Base-by-base conservation (phyloP, 2,113 vertebrate genomes). In the Callorhinus ursinus region DNA sequence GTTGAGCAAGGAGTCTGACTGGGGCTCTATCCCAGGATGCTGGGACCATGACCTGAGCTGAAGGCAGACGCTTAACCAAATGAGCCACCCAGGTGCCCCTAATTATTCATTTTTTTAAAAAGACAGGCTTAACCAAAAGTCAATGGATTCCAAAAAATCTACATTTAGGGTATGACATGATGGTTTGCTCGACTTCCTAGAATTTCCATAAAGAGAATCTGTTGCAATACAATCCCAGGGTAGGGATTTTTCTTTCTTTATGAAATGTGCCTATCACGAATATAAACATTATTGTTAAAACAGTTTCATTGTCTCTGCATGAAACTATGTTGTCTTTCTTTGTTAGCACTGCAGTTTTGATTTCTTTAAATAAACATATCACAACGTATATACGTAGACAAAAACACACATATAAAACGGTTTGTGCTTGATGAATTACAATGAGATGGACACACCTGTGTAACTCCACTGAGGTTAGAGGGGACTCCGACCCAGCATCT, bases 291-390 rank as follows among this genome's bases (percentile, higher is more conserved):
- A 74, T 46, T 72, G 24, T 36, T n/a, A 36, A 46, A 97, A 86
- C 87, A 14, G 6, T 92, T 65, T 87, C 5, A 42, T 94, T 33
- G 0, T 96, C 81, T 97, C 93, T 94, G 1, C 65, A 69, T 77
- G 84, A 92, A 97, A 95, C 33, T 15, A 24, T 77, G 22, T 55
- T 92, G 12, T 80, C 69, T 98, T 95, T 98, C 11, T 33, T 90
- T 96, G 36, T 71, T 69, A 46, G 82, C 71, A 51, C 10, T 95
- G 15, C 12, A 74, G 13, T n/a, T 96, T 88, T 88, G 26, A 33
- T 28, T 89, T 89, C 77, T 84, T 67, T 15, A 86, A 80, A 42
- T 53, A 81, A 92, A 69, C 1, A 28, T 67, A 67, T 33, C 31
- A 8, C 11, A 69, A 46, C 33, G 13, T 31, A 76, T 22, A 33